Base-by-base conservation (phyloP, 2,113 vertebrate species). In the Piprites chloris region DNA sequence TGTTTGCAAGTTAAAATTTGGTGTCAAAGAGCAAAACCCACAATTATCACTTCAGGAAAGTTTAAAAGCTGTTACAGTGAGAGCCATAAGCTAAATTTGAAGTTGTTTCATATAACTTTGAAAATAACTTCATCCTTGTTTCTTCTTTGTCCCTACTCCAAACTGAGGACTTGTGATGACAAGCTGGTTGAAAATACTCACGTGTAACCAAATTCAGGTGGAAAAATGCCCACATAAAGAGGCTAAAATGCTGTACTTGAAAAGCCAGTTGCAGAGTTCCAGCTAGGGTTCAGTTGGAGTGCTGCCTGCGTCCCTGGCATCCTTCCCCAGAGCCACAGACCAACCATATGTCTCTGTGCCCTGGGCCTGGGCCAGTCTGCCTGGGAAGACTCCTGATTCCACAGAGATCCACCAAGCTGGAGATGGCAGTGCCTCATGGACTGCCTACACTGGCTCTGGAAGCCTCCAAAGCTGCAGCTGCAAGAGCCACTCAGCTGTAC, bases 401-500 rank as follows among this genome's bases (percentile, higher is more conserved):
- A 12, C 1, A 2, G 69, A 44, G 39, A 50, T 50, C n/a, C 77
- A 42, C 80, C 68, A 63, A n/a, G 50, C 76, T 80, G 84, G 50
- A 84, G 84, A 52, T 56, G 58, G 58, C 66, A 56, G 32, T 67
- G 46, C n/a, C 76, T 47, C 2, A 0, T 61, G 49, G 42, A 5
- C 17, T 63, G 26, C 42, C n/a, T 49, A 9, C 30, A 1, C 26
- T n/a, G 42, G 35, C 37, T 58, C 63, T 11, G 21, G 49, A 59
- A 42, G 46, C 71, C 47, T 50, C 0, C 0, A 46, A 63, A 72
- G 32, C 26, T 53, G 32, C 39, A 55, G 62, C 44, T 72, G 28
- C 24, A 33, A 30, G 15, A 72, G 35, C 22, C 0, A 0, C 66
- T 41, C 0, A 0, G 37, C n/a, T 27, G n/a, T 9, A 28, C 21